phyloP scores from a whole-genome alignment of 2,888 invertebrate genomes.

The Hyppa rectilinea region DNA sequence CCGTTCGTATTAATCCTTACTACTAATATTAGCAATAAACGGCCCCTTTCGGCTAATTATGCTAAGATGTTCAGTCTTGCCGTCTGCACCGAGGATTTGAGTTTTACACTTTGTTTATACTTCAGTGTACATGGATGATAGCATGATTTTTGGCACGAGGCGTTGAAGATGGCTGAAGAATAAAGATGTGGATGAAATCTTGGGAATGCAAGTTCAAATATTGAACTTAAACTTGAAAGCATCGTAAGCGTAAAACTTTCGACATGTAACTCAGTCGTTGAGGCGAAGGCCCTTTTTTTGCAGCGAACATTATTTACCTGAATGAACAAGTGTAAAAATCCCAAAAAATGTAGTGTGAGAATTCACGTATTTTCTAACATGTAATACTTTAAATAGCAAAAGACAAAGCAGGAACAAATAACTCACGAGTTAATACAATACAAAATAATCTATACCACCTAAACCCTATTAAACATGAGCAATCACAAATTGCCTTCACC shows the following conservation, averaged over 20 bases:
- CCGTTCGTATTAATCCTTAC: constrained; percentile 86
- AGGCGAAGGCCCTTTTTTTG: neutral
- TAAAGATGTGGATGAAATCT: constrained; percentile 5
- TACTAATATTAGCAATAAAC: constrained; percentile 90
- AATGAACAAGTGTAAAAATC: neutral
- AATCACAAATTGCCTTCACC: constrained; percentile 49
- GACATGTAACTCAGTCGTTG: neutral
- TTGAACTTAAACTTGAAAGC: neutral
- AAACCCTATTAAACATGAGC: constrained; percentile 21
- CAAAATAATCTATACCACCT: constrained; percentile 5
- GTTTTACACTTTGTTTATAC: constrained; percentile 73
- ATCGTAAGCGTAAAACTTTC: neutral
- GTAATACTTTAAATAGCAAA: neutral
- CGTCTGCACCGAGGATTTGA: constrained; percentile 80
- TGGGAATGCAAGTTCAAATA: neutral
- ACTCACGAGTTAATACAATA: constrained; percentile 2
- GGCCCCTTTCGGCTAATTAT: constrained; percentile 88
- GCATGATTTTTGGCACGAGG: constrained; percentile 51
- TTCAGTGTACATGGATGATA: constrained; percentile 61
- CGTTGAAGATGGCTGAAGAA: constrained; percentile 13
- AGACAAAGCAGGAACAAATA: neutral
- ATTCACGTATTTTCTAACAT: too few relatives aligned
- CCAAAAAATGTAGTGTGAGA: neutral
- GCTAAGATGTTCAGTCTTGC: constrained; percentile 86
- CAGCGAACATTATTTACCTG: neutral